Base-by-base conservation (phyloP, 2,113 vertebrate genomes). In the Scalopus aquaticus region DNA sequence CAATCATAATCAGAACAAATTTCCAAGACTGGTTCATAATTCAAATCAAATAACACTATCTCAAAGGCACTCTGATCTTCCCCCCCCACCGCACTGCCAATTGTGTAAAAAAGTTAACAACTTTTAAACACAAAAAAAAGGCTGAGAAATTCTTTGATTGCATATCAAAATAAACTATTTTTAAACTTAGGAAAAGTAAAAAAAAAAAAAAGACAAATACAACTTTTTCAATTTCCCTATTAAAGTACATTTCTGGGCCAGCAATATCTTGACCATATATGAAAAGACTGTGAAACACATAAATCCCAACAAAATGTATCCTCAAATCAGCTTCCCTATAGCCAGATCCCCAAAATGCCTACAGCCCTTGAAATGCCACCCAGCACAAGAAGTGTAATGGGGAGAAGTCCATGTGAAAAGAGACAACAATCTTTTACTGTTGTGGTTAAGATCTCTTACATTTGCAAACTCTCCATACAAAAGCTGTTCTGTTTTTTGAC, bases 401-500 rank as follows among this genome's bases (percentile, higher is more conserved):
- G 26, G 49, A n/a, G 6, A 90, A 86, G 60, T 24, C 13, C 1
- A n/a, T 2, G 3, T 65, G 58, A 80, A 93, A 42, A 80, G 73
- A 85, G 39, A 74, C n/a, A 44, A n/a, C 8, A 58, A 46, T 72
- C 44, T n/a, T 88, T 89, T 73, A 56, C 1, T 81, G 86, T 46
- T 6, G 51, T 87, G 60, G 58, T 90, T 69, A 76, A 79, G 74
- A 54, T 10, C 62, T 8, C 6, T 20, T 60, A 72, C n/a, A 70
- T 90, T 69, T 76, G 49, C 74, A 93, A 76, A 88, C 51, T 85
- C 69, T 87, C 93, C 35, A n/a, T 76, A 32, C 44, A 87, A 35
- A 42, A 74, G 87, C 64, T 64, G 20, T 86, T 89, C 39, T 90
- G 60, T 83, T 83, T 91, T 82, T 88, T 78, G 77, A 83, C 44